Base-by-base conservation (phyloP, 92 coral and sea anemone species). In the Palythoa grandis region DNA sequence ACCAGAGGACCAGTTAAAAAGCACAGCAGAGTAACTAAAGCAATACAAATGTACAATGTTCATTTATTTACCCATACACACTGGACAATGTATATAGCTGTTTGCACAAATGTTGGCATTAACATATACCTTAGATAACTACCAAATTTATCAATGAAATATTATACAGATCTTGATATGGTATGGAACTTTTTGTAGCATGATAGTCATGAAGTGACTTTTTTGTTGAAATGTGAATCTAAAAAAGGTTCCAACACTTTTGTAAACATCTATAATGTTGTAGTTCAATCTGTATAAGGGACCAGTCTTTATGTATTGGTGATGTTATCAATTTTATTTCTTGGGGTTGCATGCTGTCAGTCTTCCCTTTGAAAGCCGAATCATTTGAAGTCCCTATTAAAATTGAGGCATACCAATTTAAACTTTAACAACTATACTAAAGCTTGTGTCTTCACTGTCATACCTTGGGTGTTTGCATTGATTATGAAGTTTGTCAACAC, bases 401-500 rank as follows among this genome's bases (percentile, higher is more conserved):
- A 63, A n/a, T 63, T 56, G 61, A 47, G 40, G 66, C 52, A 79
- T 24, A 40, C 76, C 38, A 39, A 67, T 82, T 25, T 78, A 11
- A 47, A 29, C 79, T 19, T 52, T 25, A 79, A 63, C 86, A 78
- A 13, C 40, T 70, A 43, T 43, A 78, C 24, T 77, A 56, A 22
- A 68, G 63, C 60, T 56, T 48, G 88, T 60, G 63, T 38, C 71
- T 68, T 66, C 52, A 43, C 50, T 43, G 50, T 43, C 50, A 25
- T 52, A 74, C 65, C 83, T 39, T 74, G 66, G 43, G 50, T 22
- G 29, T 67, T 78, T 72, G 75, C 83, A 16, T 53, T 39, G 8
- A 29, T 57, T 54, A 74, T 76, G 29, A 77, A 83, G n/a, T 60
- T 82, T 82, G 80, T 52, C 63, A 87, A 53, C 79, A 83, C 67